Conservation (phyloP, 2,888 invertebrate species). For the Cremastobaeus sp. region DNA sequence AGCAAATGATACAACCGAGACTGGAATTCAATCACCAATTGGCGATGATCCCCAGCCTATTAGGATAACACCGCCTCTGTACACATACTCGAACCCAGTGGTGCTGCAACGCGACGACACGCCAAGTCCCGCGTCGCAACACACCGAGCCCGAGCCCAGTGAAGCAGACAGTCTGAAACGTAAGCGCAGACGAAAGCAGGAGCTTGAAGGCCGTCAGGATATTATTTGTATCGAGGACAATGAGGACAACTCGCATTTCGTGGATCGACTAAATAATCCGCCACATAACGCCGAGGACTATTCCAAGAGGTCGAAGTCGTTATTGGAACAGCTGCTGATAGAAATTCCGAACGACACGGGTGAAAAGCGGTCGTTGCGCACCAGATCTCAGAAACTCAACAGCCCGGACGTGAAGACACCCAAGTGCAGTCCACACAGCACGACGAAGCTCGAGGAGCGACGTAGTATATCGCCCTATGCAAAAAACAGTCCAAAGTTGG, state of each 20-base stretch:
- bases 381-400: conserved; percentile 75
- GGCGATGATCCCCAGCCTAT: conserved; percentile 84
- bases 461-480: conserved; percentile 77
- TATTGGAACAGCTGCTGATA: conserved; percentile 88
- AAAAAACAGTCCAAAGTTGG: conserved; percentile 77
- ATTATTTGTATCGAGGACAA: conserved; percentile 76
- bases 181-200: conserved; percentile 77
- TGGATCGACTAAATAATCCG: conserved; percentile 69
- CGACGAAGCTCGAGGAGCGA: conserved; percentile 73
- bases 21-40: conserved; percentile 72
- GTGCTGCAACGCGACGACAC: conserved; percentile 82
- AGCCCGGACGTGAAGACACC: conserved; percentile 76
- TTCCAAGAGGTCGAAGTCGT: conserved; percentile 78
- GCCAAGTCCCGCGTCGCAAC: conserved; percentile 76
- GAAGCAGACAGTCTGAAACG: conserved; percentile 74
- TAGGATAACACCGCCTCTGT: conserved; percentile 85
- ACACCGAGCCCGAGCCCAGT: conserved; percentile 71
- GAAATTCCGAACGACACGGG: conserved; percentile 86
- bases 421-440: conserved; percentile 75
- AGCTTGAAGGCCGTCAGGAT: conserved; percentile 76
- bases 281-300: conserved; percentile 73
- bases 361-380: conserved; percentile 79
- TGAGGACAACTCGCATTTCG: conserved; percentile 72
- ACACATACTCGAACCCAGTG: conserved; percentile 86
- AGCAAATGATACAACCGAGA: conserved; percentile 63